Percentiles rank a stretch among this genome's conserved stretches.
Conservation (phyloP, 2,797 vertebrate species). For the Acanthurus lineatus region DNA sequence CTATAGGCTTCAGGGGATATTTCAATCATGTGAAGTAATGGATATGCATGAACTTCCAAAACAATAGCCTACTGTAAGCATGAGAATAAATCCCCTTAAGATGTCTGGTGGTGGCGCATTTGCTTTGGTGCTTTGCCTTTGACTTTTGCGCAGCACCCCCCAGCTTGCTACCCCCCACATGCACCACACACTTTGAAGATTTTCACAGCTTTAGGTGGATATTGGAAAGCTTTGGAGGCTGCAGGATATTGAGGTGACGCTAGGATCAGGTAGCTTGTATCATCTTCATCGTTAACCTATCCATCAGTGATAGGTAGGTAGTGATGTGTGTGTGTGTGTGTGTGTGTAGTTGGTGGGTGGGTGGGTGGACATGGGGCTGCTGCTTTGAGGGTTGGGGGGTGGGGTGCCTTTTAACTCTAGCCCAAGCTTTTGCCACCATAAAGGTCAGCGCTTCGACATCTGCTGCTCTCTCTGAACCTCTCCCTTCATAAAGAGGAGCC, state of each 20-base stretch:
- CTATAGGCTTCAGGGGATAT: conserved; percentile 64
- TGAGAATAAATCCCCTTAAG: conserved; percentile 65
- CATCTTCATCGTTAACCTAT: conserved; percentile 62
- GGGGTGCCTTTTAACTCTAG: conserved; percentile 78
- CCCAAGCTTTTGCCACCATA: conserved; percentile 79
- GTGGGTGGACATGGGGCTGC: conserved; percentile 27
- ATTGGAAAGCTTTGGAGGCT: conserved; percentile 46
- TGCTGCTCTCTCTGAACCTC: conserved; percentile 82
- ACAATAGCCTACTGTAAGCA: conserved; percentile 76
- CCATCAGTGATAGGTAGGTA: conserved; percentile 33
- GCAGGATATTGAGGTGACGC: conserved; percentile 60
- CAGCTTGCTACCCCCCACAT: neutral
- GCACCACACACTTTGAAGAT: conserved; percentile 71
- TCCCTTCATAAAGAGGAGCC: conserved; percentile 77
- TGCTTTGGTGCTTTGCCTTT: conserved; percentile 60
- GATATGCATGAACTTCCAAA: conserved; percentile 74
- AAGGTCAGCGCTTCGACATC: conserved; percentile 83
- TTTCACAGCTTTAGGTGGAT: conserved; percentile 62
- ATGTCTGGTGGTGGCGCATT: conserved; percentile 63
- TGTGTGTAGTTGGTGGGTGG: conserved; percentile 23
- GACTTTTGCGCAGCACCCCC: conserved; percentile 49
- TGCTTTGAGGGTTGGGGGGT: conserved; percentile 51
- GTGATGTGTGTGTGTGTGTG: conserved; percentile 19
- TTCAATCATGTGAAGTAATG: conserved; percentile 75
- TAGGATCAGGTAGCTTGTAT: conserved; percentile 65